Evolutionary conservation across 2,113 vertebrate species (phyloP), one percentile per base, ranked within the genome.

Genomic region (Calypte anna): DNA sequence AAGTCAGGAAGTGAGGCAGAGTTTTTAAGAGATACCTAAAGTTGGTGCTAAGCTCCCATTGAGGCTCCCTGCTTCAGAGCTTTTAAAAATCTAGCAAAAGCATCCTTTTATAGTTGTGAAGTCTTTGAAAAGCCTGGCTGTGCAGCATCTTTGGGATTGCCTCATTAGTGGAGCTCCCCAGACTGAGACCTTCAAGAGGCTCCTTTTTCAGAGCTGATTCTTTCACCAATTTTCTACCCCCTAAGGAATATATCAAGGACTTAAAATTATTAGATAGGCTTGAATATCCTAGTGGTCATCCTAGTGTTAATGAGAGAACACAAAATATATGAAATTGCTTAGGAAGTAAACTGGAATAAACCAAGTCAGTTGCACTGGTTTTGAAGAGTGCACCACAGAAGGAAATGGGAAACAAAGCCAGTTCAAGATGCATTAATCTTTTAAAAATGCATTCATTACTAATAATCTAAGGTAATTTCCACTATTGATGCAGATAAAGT

Each of bases 151-250:
- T 87, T 91, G 70, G 92, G 53, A 36, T 59, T 66, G 33, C 83
- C 91, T 95, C 17, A 1, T 95, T 95, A 94, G 76, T 28, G 10
- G 64, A 88, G 44, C 36, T 95, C 40, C 61, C 82, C 44, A 78
- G 69, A 81, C 3, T 0, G 44, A 67, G 25, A 91, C 23, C 10
- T 82, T 95, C n/a, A 91, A 73, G 61, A 31, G 62, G 40, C 3
- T 51, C 4, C 2, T 44, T 92, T 92, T 91, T 90, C 89, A 92
- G 66, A 87, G 62, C 33, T 76, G 84, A 13, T 68, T 6, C 22
- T 88, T 90, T 82, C 58, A 73, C 72, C 18, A 8, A 4, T 54
- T 96, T 73, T 84, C 28, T 81, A 64, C 12, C 13, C 46, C 6
- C 4, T 50, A 75, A 91, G 38, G 17, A 28, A 21, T 86, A 58